Conservation (phyloP, 1,140 invertebrate species). For the Cotesia glomerata region DNA sequence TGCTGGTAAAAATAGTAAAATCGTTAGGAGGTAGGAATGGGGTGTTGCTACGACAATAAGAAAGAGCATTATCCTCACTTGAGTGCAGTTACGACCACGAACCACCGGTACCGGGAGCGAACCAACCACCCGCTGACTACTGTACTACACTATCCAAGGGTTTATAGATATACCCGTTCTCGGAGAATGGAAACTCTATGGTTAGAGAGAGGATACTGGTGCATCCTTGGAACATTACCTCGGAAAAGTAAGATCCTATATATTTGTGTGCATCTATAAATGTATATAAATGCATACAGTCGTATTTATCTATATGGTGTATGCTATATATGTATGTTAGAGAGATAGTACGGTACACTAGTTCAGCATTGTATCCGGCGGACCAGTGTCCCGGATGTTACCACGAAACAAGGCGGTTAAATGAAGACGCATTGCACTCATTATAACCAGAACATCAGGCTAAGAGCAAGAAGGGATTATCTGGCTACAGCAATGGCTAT, state of each 20-base stretch:
- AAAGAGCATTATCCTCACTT: slow-evolving; percentile 5
- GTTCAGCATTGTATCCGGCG: slow-evolving; percentile 25
- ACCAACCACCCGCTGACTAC: too few relatives aligned
- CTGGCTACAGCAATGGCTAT: not conserved
- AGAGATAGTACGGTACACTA: slow-evolving; percentile 6
- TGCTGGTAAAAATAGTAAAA: not conserved
- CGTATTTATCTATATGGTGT: too few relatives aligned
- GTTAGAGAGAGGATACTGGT: too few relatives aligned
- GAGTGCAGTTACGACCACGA: not conserved
- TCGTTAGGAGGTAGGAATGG: not conserved
- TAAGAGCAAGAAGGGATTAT: not conserved
- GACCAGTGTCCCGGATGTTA: slow-evolving; percentile 29
- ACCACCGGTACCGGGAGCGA: too few relatives aligned
- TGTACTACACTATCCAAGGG: not conserved
- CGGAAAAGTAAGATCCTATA: not conserved
- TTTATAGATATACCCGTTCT: not conserved
- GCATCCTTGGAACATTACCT: not conserved
- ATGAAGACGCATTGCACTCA: slow-evolving; percentile 56
- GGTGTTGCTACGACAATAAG: not conserved
- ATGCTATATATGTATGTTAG: slow-evolving; percentile 28
- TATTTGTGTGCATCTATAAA: not conserved
- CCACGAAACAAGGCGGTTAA: slow-evolving; percentile 49
- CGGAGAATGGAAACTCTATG: not conserved
- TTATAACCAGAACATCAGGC: slow-evolving; percentile 46
- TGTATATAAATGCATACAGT: slow-evolving; percentile 2